These are phyloP conservation scores for Bradypodion ventrale DNA, from an alignment of 2,797 vertebrate species.

Conservation along the genomic window DNA sequence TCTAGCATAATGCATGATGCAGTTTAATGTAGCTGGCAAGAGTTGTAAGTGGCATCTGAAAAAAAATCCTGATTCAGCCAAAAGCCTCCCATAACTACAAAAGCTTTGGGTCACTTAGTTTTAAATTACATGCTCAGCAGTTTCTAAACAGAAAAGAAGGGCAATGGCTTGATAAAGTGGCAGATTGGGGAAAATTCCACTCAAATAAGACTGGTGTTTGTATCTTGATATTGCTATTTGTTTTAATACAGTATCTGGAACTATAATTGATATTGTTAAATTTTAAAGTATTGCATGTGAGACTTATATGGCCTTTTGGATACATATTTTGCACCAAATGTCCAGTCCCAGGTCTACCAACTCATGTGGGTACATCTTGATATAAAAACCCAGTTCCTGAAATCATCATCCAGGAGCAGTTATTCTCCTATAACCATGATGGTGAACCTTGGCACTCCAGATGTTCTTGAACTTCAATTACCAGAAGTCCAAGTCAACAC, in stretches of 20 bases:
- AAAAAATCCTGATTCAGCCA: not conserved
- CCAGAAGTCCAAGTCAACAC: no score
- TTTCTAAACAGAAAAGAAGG: not conserved
- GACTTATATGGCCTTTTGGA: no score
- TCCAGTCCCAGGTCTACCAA: no score
- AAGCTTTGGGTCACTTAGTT: not conserved
- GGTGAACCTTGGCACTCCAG: no score
- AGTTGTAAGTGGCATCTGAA: not conserved
- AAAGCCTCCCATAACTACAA: constrained; percentile 1
- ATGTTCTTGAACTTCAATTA: no score
- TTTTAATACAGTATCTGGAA: not conserved
- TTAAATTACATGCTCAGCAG: not conserved
- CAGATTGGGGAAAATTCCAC: not conserved
- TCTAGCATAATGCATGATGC: not conserved
- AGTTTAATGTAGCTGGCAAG: not conserved
- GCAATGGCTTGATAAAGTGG: not conserved
- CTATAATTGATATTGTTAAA: not conserved
- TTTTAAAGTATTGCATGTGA: not conserved
- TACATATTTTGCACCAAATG: no score
- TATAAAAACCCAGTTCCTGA: no score
- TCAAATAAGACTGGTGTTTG: fast-evolving
- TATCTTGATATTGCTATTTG: not conserved
- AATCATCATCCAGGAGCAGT: no score
- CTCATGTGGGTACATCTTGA: no score
- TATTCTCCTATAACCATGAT: no score